Evolutionary conservation across 2,888 invertebrate genomes (phyloP), one percentile per base, ranked within the genome.

Genomic region (Dryobotodes eremita): DNA sequence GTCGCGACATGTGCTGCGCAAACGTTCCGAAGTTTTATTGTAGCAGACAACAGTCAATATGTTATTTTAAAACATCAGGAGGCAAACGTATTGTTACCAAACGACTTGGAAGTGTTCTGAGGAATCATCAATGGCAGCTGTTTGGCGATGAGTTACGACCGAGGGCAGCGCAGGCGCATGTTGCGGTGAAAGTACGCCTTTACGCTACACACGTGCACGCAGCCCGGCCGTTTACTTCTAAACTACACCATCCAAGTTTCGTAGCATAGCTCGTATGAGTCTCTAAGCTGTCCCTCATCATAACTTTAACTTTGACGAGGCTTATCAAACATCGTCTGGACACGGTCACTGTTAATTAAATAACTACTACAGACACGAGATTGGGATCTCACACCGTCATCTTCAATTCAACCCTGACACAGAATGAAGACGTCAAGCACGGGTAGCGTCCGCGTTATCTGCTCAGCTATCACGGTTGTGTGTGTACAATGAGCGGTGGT

Each of bases 391-490:
- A 93, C 92, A 84, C 84, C 89, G 91, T 93, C 93, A 93, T 91
- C 87, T 86, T 88, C 87, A 85, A 92, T 92, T 90, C 91, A 91
- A 82, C 89, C 91, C 90, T 91, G 92, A 89, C 89, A 86, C 84
- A 85, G 91, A 90, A 95, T 94, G 90, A 93, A 95, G 94, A 94
- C 92, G 92, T 95, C 94, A 93, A 88, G 88, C 89, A 86, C 83
- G 88, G 89, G 88, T 92, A 91, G 92, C 91, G 83, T 81, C 86
- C 86, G 85, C 86, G 89, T 90, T 93, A 92, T 92, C 92, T 92
- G 84, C 75, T 77, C 75, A 86, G 89, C 89, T 91, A 93, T 94
- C 92, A 87, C 82, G 90, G 89, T 91, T 70, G 90, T 86, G 86
- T 87, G 86, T 88, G 88, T 88, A 89, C 89, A 88, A 87, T 84